Conservation (phyloP, 2,113 vertebrate genomes). For the Hemichromis elongatus region DNA sequence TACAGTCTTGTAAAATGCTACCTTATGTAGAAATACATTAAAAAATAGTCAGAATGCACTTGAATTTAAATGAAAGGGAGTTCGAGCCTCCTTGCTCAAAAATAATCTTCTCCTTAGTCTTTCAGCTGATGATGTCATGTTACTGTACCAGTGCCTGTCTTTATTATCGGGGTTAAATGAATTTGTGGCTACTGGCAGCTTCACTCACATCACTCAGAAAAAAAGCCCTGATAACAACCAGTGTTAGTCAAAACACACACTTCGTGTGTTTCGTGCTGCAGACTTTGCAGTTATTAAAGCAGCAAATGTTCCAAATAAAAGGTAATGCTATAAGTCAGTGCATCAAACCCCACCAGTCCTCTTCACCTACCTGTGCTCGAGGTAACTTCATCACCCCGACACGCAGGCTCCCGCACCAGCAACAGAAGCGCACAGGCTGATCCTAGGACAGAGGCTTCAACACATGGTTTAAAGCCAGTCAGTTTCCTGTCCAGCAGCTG, state of each 20-base stretch:
- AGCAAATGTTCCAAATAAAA: neutral
- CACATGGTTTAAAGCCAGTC: neutral
- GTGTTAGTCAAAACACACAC: neutral
- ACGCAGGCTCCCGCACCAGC: slow-evolving; percentile 34
- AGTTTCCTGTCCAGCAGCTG: neutral
- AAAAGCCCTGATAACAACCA: neutral
- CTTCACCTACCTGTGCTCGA: slow-evolving; percentile 48
- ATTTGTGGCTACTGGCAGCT: neutral
- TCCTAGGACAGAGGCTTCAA: slow-evolving; percentile 45
- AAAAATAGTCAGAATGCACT: neutral
- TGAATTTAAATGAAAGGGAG: neutral
- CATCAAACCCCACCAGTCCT: neutral
- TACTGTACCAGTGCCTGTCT: neutral
- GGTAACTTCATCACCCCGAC: slow-evolving; percentile 43
- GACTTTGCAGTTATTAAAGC: neutral
- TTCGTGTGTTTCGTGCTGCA: neutral
- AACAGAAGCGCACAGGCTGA: slow-evolving; percentile 37
- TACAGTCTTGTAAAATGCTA: neutral
- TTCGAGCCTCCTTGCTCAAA: neutral
- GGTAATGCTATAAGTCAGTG: neutral
- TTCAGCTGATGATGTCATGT: neutral
- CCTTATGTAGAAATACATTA: neutral
- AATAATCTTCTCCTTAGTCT: neutral
- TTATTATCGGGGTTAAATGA: neutral
- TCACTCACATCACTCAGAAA: neutral